Base-by-base conservation (phyloP, 2,888 invertebrate species). In the Conomelus anceps region DNA sequence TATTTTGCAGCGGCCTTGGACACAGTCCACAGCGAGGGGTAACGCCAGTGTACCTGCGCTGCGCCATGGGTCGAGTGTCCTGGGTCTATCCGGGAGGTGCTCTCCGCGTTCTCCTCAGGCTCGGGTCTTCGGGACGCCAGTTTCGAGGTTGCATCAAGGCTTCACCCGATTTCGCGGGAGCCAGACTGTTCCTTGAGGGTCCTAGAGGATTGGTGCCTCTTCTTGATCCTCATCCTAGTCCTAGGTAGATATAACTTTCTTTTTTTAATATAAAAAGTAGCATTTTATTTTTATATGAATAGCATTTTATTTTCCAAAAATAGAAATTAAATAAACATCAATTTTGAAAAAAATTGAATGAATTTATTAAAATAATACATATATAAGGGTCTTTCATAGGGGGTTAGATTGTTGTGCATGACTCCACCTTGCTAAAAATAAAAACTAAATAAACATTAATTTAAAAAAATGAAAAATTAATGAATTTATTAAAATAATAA, bases 11-110 rank as follows among this genome's bases (percentile, higher is more conserved):
- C 92, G 96, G 96, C 6, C 92, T 95, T 91, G 95, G 93, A 89
- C 93, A 93, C 89, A 93, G 95, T 91, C 89, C 91, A 63, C 90
- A 91, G 89, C 94, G 96, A 89, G 96, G 96, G 3, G 96, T 97
- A 88, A 96, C 96, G 63, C 96, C 97, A 0, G 96, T 97, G 63
- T 96, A 97, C 93, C 94, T 97, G 88, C 94, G 96, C 26, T 97
- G 97, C 92, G 94, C 96, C 22, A 95, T 96, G 90, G 97, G 97
- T 24, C 93, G 94, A 22, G 95, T 97, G 17, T 94, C 95, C n/a
- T 97, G 97, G 97, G 93, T 95, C 91, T 97, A 97, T 93, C 97
- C 97, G 0, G 97, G 96, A 0, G 97, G 96, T 0, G 97, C 96
- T 0, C 93, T 97, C 22, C 93, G 97, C 23, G 94, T 97, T 87